Conservation (phyloP, 2,888 invertebrate species). For the Eupithecia dodoneata region DNA sequence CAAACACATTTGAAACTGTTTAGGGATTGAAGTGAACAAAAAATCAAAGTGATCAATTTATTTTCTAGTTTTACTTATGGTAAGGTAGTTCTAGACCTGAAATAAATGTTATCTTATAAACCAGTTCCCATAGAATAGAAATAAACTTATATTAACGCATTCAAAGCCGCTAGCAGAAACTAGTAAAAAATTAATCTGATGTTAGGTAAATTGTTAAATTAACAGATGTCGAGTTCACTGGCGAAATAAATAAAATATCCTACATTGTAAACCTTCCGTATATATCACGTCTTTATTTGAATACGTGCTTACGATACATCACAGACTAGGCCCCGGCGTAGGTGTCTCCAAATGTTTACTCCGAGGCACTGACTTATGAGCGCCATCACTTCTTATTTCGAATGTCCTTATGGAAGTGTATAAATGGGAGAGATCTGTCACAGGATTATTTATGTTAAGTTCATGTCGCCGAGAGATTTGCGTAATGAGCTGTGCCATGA, state of each 20-base stretch:
- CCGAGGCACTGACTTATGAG: slow-evolving; percentile 56
- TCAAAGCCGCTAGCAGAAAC: too few relatives aligned
- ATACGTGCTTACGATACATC: slow-evolving; percentile 5
- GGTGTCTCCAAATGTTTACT: slow-evolving; percentile 18
- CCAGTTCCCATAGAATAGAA: too few relatives aligned
- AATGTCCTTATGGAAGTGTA: slow-evolving; percentile 56
- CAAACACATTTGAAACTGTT: too few relatives aligned
- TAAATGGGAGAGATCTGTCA: slow-evolving; percentile 40
- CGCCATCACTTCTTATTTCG: slow-evolving; percentile 55
- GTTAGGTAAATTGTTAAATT: too few relatives aligned
- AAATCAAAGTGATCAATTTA: too few relatives aligned
- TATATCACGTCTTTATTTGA: background rate
- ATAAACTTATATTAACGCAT: too few relatives aligned
- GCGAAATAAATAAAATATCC: background rate
- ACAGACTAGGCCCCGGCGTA: background rate
- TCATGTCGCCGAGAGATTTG: slow-evolving; percentile 27
- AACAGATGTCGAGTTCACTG: background rate
- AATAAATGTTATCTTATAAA: too few relatives aligned
- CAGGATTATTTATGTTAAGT: slow-evolving; percentile 32
- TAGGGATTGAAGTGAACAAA: too few relatives aligned
- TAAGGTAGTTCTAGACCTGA: too few relatives aligned
- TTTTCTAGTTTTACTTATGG: too few relatives aligned
- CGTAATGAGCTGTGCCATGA: slow-evolving; percentile 23
- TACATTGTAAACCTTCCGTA: background rate
- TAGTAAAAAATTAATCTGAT: too few relatives aligned